These are phyloP conservation scores for Plodia interpunctella DNA, from an alignment of 1,140 invertebrate species.

Conservation along the genomic window DNA sequence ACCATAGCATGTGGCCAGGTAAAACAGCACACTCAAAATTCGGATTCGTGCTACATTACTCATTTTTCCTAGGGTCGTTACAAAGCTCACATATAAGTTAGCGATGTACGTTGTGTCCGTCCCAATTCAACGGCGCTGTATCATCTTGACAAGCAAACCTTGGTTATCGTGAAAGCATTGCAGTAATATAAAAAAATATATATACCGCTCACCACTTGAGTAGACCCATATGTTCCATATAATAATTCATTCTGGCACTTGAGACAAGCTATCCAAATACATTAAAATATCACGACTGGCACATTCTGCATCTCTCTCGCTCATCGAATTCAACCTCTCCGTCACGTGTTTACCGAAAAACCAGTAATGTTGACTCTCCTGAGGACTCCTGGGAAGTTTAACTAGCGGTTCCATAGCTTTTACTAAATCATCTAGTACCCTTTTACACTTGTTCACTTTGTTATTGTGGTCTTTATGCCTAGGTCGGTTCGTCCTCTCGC, in stretches of 20 bases:
- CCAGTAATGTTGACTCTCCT: constrained; percentile 41
- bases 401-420: constrained; percentile 44
- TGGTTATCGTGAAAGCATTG: too few relatives aligned
- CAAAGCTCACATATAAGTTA: too few relatives aligned
- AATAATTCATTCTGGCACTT: not conserved
- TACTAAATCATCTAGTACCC: constrained; percentile 50
- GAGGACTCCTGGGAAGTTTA: not conserved
- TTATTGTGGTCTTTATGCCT: constrained; percentile 26
- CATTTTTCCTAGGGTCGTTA: too few relatives aligned
- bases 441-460: constrained; percentile 38
- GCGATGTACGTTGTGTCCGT: too few relatives aligned
- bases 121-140: too few relatives aligned
- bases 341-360: constrained; percentile 57
- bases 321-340: constrained; percentile 55
- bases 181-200: too few relatives aligned
- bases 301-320: constrained; percentile 40
- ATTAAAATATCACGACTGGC: constrained; percentile 45
- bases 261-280: constrained; percentile 29
- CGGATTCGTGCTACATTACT: too few relatives aligned
- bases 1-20: too few relatives aligned
- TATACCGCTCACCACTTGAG: too few relatives aligned
- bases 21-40: too few relatives aligned
- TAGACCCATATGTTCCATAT: too few relatives aligned
- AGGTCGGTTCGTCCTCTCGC: constrained; percentile 48
- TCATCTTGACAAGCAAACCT: too few relatives aligned